These are phyloP conservation scores for Arctopsyche grandis DNA, from an alignment of 1,140 invertebrate genomes.

Conservation along the genomic window DNA sequence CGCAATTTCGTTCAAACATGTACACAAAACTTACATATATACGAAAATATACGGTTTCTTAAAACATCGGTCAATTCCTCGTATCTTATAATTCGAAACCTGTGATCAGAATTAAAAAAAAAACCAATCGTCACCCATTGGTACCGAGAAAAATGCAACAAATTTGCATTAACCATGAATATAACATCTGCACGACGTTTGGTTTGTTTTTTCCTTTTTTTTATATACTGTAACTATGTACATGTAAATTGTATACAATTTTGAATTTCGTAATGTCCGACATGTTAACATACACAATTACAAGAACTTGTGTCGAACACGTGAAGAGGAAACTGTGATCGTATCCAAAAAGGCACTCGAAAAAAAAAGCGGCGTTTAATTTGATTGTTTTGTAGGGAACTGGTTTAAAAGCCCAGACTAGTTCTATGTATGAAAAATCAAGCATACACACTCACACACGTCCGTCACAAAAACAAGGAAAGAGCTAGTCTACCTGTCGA, in stretches of 20 bases:
- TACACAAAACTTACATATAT: too few species aligned
- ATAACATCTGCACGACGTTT: neutral
- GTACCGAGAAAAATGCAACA: constrained; percentile 2
- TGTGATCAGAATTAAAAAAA: neutral
- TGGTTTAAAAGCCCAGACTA: neutral
- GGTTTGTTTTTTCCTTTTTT: too few species aligned
- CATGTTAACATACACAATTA: too few species aligned
- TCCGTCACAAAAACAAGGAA: constrained; percentile 6
- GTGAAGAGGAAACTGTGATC: neutral
- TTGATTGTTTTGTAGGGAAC: constrained; percentile 17
- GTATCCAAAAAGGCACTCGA: neutral
- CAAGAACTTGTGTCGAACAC: too few species aligned
- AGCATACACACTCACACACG: too few species aligned
- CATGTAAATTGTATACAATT: too few species aligned
- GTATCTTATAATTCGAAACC: neutral
- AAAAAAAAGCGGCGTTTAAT: constrained; percentile 5
- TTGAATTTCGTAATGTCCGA: too few species aligned
- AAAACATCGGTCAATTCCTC: neutral
- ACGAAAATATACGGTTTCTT: too few species aligned
- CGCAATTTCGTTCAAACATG: neutral
- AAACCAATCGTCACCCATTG: neutral
- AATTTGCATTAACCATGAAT: neutral
- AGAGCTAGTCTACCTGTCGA: constrained; percentile 7
- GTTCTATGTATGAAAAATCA: too few species aligned
- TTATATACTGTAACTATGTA: too few species aligned